Conservation (phyloP, 2,113 vertebrate species). For the Tonatia bakeri region DNA sequence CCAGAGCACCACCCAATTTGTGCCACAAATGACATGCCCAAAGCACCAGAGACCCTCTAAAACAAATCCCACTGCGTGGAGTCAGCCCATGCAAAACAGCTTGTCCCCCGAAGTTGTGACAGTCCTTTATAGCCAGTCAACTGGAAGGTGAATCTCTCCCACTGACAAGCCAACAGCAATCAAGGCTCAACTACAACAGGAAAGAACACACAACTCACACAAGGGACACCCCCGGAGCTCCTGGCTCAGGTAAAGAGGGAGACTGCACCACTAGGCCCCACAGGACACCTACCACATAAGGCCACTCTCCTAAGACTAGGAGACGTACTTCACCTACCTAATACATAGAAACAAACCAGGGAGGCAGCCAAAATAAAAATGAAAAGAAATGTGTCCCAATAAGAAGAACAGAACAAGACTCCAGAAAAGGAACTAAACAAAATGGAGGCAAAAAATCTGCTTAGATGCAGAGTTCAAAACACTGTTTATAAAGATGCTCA, state of each 20-base stretch:
- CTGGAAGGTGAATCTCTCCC: neutral
- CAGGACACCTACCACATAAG: too few species aligned
- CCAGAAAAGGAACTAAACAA: neutral
- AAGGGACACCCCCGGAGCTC: too few species aligned
- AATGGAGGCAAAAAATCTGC: neutral
- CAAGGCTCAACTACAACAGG: too few species aligned
- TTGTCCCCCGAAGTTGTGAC: too few species aligned
- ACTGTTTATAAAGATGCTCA: neutral
- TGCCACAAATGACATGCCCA: neutral
- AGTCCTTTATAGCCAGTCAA: neutral
- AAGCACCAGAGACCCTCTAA: too few species aligned
- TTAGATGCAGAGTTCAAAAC: neutral
- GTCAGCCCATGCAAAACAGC: too few species aligned
- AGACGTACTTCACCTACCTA: too few species aligned
- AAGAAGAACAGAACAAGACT: neutral
- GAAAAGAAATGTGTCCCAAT: neutral
- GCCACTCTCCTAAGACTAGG: too few species aligned
- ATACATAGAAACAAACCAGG: neutral
- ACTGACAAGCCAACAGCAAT: neutral
- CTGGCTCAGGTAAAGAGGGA: too few species aligned
- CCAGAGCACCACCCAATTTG: neutral
- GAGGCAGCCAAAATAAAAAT: neutral
- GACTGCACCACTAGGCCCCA: too few species aligned
- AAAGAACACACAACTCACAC: too few species aligned
- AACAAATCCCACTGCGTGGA: too few species aligned